These are phyloP conservation scores for Lophotis ruficrista DNA, from an alignment of 2,113 vertebrate genomes.

Conservation along the genomic window DNA sequence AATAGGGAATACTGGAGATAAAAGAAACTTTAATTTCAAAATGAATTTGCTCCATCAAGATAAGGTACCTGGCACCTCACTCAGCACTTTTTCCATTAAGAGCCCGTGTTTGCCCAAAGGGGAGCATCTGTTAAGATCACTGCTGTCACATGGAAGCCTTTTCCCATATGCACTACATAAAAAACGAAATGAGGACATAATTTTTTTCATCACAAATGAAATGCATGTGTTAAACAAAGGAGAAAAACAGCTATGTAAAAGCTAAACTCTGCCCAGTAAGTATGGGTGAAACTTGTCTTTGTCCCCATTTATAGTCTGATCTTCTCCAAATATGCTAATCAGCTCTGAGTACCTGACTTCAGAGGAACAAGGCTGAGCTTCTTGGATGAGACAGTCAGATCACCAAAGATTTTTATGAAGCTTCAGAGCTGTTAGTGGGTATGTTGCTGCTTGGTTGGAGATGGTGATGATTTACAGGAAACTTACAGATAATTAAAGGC, in stretches of 20 bases:
- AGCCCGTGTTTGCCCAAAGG: constrained; percentile 29
- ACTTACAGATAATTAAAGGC: background rate
- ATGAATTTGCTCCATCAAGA: background rate
- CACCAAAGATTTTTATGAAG: background rate
- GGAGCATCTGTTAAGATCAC: constrained; percentile 20
- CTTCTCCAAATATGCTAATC: background rate
- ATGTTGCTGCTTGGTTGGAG: background rate
- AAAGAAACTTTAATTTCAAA: constrained; percentile 11
- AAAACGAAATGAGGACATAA: constrained; percentile 20
- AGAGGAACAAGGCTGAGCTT: background rate
- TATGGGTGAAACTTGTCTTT: background rate
- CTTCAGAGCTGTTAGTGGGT: background rate
- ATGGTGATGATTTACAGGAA: background rate
- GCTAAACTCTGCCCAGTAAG: background rate
- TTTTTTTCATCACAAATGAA: background rate
- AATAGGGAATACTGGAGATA: background rate
- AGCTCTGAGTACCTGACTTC: background rate
- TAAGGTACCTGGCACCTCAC: background rate
- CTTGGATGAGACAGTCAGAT: background rate
- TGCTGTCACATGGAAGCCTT: constrained; percentile 44
- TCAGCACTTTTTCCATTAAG: constrained; percentile 43
- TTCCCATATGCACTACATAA: background rate
- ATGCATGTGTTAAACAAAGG: background rate
- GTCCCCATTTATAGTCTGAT: background rate
- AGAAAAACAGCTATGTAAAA: background rate